Base-by-base conservation (phyloP, 1,140 invertebrate genomes). In the Nomia melanderi region DNA sequence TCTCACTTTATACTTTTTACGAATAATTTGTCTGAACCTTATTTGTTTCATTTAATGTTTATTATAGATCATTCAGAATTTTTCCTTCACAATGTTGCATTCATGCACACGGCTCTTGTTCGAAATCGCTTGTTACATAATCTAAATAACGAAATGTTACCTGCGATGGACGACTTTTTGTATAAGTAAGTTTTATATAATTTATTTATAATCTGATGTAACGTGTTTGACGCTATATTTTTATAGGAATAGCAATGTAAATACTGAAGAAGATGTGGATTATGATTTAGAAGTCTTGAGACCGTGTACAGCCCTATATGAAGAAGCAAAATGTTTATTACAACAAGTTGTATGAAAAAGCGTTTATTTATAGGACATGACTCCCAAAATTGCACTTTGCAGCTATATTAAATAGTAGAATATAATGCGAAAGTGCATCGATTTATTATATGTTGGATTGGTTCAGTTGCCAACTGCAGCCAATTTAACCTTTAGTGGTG, bases 281-380 rank as follows among this genome's bases (percentile, higher is more conserved):
- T 86, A 89, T n/a, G 88, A 89, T 77, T 44, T 74, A 47, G 88
- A 89, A 60, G 82, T 90, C 50, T 56, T 92, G 8, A 89, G 88
- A 65, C 90, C 91, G 9, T 91, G 86, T 72, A 88, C 88, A 70
- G 83, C 76, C 80, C 86, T 92, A 64, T 91, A 89, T 29, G 91
- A 92, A 74, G 90, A 92, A 86, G 91, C 87, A 1, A 92, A 92
- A 71, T 86, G 77, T 81, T 91, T 78, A 31, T 81, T 92, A 47
- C 81, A 91, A 78, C 88, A 91, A 82, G 78, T 62, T 70, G 47
- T 79, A 59, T 77, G 29, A 86, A 80, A 41, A 71, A 50, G 23
- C 14, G 60, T 74, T 72, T 72, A 66, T 33, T 70, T 56, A 7
- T 72, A 62, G 64, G 36, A 67, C 14, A 63, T 64, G 56, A 79